Evolutionary conservation across 1,140 invertebrate species (phyloP).

Genomic region (Tetramorium simillimum): DNA sequence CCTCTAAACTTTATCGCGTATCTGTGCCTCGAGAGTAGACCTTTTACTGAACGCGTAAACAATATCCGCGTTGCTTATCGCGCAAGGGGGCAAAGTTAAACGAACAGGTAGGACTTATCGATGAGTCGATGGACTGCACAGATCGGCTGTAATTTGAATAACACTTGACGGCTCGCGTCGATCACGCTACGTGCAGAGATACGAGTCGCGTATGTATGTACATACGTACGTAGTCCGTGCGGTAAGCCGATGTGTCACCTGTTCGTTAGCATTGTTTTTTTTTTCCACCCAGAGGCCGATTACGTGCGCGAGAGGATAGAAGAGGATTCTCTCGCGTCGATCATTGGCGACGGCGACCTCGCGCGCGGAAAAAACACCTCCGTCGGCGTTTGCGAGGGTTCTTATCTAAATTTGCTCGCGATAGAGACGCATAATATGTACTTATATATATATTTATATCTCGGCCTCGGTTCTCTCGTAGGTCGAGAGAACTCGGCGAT

Average conservation of each 20-base stretch:
- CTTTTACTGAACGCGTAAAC: background rate
- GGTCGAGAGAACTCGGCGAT: background rate
- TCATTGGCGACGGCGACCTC: background rate
- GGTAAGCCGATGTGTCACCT: background rate
- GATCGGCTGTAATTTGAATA: constrained; percentile 22
- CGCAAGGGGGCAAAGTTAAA: constrained; percentile 12
- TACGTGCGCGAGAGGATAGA: background rate
- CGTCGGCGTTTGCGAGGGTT: background rate
- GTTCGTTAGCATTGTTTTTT: background rate
- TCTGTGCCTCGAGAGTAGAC: background rate
- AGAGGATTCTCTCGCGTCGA: background rate
- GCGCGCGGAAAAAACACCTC: background rate
- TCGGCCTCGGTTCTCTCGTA: background rate
- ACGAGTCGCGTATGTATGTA: background rate
- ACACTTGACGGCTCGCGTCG: background rate
- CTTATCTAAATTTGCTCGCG: background rate
- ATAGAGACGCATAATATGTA: background rate
- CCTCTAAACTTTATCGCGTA: background rate
- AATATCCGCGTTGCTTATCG: background rate
- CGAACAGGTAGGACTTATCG: background rate
- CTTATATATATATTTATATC: background rate
- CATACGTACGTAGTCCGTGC: too few relatives aligned
- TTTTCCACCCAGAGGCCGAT: background rate
- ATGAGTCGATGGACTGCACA: background rate
- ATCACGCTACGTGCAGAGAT: background rate